Base-by-base conservation (phyloP, 1,140 invertebrate species). In the Gonatopus flavifemur region DNA sequence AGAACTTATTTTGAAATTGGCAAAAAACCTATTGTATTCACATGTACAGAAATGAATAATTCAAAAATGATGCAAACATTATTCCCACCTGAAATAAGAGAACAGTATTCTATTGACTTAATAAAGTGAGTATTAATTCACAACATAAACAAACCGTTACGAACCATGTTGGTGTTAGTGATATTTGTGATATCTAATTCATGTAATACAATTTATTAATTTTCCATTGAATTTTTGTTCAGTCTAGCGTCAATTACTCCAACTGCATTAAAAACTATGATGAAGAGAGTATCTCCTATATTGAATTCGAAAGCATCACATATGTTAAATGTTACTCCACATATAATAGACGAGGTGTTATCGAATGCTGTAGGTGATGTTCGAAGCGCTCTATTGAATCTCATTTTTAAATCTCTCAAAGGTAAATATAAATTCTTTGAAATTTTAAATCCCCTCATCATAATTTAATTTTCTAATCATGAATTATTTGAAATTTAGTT, bases 331-430 rank as follows among this genome's bases (percentile, higher is more conserved):
- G 82, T 86, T 12, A 76, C 80, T 7, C 54, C 79, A 38, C 67
- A 78, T 41, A 71, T 81, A 28, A 77, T 89, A 36, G 85, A 88
- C 21, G 84, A 86, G 49, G 85, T 88, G 52, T 73, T 86, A 12
- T 80, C 83, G 30, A 84, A 86, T 15, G 85, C 81, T 30, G 81
- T 83, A 33, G 88, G 88, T 1, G 88, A 90, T 70, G 81, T 88
- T 39, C 75, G 87, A 65, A 88, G 83, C 64, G 83, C 86, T 0
- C 66, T 89, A 18, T 82, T 87, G 49, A 88, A 88, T 75, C 72
- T 88, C 36, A 84, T 88, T 70, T 87, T 89, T 72, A 81, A 83
- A 43, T 84, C 81, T 32, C 67, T 88, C 20, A 86, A 81, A 81
- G 86, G 87, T 84, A 70, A 57, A 42, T 46, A 47, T 42, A 21